Evolutionary conservation across 2,113 vertebrate genomes (phyloP).

Genomic region (Sakesphorus luctuosus): DNA sequence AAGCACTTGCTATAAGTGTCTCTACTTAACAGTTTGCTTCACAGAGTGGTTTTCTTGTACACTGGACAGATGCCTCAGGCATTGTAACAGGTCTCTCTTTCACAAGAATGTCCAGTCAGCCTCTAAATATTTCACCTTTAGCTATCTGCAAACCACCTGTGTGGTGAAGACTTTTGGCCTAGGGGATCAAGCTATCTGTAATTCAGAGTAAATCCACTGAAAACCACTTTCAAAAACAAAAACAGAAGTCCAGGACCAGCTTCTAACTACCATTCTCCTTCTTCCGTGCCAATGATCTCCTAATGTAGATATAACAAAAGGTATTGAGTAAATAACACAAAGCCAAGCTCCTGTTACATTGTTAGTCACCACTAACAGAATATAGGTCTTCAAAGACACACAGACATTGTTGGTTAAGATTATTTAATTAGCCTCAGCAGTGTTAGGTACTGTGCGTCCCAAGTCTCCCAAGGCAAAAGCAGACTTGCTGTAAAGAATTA

Average conservation of each 20-base stretch:
- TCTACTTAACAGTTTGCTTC: neutral
- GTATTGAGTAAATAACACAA: neutral
- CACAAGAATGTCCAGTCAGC: neutral
- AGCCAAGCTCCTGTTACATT: neutral
- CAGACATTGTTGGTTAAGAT: neutral
- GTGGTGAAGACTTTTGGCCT: neutral
- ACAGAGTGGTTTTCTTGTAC: neutral
- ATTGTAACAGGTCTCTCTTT: neutral
- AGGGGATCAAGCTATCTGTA: neutral
- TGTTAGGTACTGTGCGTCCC: neutral
- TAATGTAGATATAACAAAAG: neutral
- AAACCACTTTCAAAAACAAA: neutral
- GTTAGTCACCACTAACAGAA: neutral
- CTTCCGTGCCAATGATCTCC: neutral
- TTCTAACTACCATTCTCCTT: neutral
- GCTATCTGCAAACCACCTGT: neutral
- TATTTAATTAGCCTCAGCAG: neutral
- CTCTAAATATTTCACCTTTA: neutral
- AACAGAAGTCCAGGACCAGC: neutral
- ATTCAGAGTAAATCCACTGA: neutral
- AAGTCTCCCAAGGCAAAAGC: neutral
- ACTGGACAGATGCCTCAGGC: neutral
- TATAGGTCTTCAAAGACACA: neutral
- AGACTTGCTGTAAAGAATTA: neutral
- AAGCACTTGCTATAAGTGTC: neutral